phyloP scores from a whole-genome alignment of 2,113 vertebrate species.

The Loxodonta africana region DNA sequence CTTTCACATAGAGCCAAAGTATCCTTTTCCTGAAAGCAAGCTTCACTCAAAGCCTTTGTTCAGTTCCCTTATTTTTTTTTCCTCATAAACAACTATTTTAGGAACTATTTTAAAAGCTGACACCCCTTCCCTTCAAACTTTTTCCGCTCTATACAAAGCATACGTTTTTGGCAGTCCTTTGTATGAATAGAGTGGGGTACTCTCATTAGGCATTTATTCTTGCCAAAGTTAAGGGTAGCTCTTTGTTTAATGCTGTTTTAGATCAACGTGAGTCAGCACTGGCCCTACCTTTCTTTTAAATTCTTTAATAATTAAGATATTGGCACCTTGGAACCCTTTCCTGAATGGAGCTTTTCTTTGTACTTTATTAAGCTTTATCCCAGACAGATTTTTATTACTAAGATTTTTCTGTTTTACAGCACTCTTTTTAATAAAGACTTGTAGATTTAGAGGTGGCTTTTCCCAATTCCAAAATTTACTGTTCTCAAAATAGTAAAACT shows the following conservation, averaged over 20 bases:
- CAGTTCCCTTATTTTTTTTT: conserved; percentile 73
- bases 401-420: conserved; percentile 64
- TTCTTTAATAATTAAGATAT: conserved; percentile 67
- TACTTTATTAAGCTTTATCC: conserved; percentile 41
- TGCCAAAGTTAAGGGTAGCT: conserved; percentile 62
- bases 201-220: conserved; percentile 58
- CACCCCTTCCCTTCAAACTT: conserved; percentile 49
- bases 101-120: conserved; percentile 74
- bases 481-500: conserved; percentile 50
- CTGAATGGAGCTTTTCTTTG: conserved; percentile 61
- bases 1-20: conserved; percentile 63
- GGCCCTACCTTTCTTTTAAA: conserved; percentile 46
- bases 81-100: conserved; percentile 73
- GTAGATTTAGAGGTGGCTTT: conserved; percentile 33
- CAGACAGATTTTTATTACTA: conserved; percentile 41
- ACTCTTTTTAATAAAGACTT: conserved; percentile 55
- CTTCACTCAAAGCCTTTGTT: conserved; percentile 68
- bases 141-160: conserved; percentile 55
- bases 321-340: conserved; percentile 54
- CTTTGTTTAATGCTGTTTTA: conserved; percentile 69
- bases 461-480: conserved; percentile 39
- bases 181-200: conserved; percentile 46
- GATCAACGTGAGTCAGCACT: conserved; percentile 56
- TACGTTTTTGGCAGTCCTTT: conserved; percentile 69
- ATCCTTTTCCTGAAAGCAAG: conserved; percentile 70